Conservation (phyloP, 2,113 vertebrate species). For the Zosterops hypoxanthus region DNA sequence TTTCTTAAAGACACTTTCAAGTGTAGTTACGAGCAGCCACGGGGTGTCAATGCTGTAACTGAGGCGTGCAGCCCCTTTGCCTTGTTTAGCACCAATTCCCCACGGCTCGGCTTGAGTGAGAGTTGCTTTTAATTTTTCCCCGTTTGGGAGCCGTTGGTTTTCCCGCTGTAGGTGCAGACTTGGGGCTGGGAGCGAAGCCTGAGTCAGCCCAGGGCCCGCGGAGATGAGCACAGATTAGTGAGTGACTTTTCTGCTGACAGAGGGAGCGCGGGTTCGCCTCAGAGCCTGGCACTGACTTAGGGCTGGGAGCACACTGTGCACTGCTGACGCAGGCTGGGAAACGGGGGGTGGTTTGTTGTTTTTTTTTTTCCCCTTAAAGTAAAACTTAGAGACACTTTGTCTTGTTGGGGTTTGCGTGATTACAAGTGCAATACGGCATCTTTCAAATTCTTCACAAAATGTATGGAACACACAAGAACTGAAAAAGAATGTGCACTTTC, state of each 20-base stretch:
- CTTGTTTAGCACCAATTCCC: not conserved
- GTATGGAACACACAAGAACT: not conserved
- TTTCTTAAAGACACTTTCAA: not conserved
- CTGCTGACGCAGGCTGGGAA: not conserved
- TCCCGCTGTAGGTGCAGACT: not conserved
- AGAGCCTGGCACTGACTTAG: not conserved
- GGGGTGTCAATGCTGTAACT: not conserved
- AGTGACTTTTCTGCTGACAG: conserved; percentile 4
- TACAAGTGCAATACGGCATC: not conserved
- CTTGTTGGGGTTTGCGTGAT: not conserved
- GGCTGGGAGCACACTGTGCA: not conserved
- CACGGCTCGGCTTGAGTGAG: fast-evolving
- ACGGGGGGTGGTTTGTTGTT: not conserved
- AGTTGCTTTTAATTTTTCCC: not conserved
- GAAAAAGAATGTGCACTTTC: not conserved
- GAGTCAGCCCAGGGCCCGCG: not conserved
- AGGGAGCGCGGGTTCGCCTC: not conserved
- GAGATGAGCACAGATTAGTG: not conserved
- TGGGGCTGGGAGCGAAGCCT: not conserved
- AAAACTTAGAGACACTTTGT: not conserved
- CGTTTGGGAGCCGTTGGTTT: not conserved
- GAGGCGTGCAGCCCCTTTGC: not conserved
- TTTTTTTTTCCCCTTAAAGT: not conserved
- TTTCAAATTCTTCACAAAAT: not conserved
- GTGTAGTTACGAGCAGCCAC: not conserved